Conservation (phyloP, 2,797 vertebrate genomes). For the Gila robusta region DNA sequence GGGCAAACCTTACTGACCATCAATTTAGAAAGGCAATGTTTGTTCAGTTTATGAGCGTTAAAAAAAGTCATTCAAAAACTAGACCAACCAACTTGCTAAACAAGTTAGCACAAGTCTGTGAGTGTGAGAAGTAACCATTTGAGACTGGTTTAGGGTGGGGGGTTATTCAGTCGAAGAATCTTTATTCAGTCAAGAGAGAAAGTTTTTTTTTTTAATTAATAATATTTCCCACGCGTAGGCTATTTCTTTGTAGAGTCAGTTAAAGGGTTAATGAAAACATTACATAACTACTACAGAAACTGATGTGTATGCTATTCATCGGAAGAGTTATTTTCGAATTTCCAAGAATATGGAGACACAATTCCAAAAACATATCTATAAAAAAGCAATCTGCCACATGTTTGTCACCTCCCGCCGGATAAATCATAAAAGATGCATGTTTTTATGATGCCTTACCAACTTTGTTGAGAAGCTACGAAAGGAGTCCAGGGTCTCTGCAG, state of each 20-base stretch:
- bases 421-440: not conserved
- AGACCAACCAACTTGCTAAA: no score
- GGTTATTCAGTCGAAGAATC: not conserved
- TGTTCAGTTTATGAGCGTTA: no score
- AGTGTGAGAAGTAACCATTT: no score
- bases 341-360: not conserved
- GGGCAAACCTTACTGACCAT: no score
- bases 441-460: slow-evolving; percentile 64
- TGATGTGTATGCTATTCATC: no score
- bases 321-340: not conserved
- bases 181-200: not conserved
- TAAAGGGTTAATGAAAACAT: not conserved
- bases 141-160: no score
- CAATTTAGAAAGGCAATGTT: no score
- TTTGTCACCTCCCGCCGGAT: not conserved
- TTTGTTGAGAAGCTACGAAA: slow-evolving; percentile 36
- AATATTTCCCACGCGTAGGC: no score
- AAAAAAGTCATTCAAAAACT: no score
- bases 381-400: not conserved
- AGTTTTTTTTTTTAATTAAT: not conserved
- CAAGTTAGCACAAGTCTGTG: no score
- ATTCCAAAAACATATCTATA: not conserved
- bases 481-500: slow-evolving; percentile 45
- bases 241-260: not conserved
- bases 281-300: not conserved